Evolutionary conservation across 2,888 invertebrate species (phyloP), one percentile per base, ranked within the genome.

Genomic region (Leucoptera coffeella): DNA sequence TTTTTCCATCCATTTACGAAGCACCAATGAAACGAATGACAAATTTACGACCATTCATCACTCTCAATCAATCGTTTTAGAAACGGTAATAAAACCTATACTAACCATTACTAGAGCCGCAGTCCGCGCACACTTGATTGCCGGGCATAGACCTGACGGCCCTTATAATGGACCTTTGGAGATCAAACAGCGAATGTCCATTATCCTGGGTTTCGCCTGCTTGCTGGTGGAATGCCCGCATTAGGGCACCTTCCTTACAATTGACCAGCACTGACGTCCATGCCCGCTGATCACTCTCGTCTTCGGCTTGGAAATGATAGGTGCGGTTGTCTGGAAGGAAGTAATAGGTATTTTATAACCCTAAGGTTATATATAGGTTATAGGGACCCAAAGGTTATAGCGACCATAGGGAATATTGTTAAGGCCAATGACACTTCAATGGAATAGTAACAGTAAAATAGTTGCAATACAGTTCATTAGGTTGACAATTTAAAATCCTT

Each of bases 281-380:
- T 33, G 91, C 91, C 33, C 89, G 82, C 57, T 92, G 90, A 50
- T 95, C 93, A 31, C 76, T 75, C 48, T 93, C 91, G 53, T 94
- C 93, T 53, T 95, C 95, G 8, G 92, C 92, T 87, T 94, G 94
- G 60, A 96, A 95, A 58, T 96, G 96, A 73, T 96, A 96, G 32
- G 95, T 96, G 52, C 96, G 80, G 65, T 93, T 95, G 61, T 94
- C 93, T 94, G 65, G 11, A 27, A 27, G 4, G 7, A 12, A 19
- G 8, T 14, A 12, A 13, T 22, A n/a, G 2, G 10, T 22, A 10
- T 22, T n/a, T n/a, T n/a, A n/a, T n/a, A n/a, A n/a, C n/a, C n/a
- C n/a, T n/a, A n/a, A n/a, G n/a, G n/a, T n/a, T n/a, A n/a, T n/a
- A n/a, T n/a, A n/a, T n/a, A n/a, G n/a, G n/a, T n/a, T n/a, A n/a